Percentiles rank a stretch among this genome's conserved stretches.
Evolutionary conservation across 2,888 invertebrate species (phyloP).

Genomic region (Andricus curvator): DNA sequence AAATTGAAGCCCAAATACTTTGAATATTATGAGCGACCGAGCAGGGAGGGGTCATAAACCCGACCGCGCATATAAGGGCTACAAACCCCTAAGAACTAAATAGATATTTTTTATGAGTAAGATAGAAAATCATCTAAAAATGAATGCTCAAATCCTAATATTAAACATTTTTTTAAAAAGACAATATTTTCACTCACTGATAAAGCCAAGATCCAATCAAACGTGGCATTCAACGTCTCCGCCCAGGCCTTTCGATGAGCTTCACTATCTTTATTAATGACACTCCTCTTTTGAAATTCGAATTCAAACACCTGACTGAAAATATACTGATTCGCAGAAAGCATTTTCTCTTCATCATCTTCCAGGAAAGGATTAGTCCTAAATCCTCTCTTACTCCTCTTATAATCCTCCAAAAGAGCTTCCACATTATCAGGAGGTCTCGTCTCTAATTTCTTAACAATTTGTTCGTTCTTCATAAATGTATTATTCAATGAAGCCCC

Average conservation of each 20-base stretch:
- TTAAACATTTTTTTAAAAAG: not conserved
- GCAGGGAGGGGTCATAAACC: no score
- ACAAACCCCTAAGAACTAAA: no score
- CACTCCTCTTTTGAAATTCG: conserved; percentile 82
- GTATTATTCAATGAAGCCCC: not conserved
- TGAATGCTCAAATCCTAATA: not conserved
- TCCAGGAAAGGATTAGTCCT: conserved; percentile 73
- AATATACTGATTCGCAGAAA: conserved; percentile 37
- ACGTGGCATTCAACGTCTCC: conserved; percentile 90
- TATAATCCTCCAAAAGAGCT: conserved; percentile 72
- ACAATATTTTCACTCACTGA: conserved; percentile 72
- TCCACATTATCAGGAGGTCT: conserved; percentile 61
- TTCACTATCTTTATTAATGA: conserved; percentile 91
- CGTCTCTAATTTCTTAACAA: conserved; percentile 39
- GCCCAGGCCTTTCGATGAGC: conserved; percentile 91
- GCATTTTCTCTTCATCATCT: conserved; percentile 57
- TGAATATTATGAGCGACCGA: no score
- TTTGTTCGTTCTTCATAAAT: conserved; percentile 33
- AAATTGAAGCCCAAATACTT: no score
- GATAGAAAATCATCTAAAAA: no score
- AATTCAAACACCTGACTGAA: conserved; percentile 44
- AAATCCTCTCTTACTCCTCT: conserved; percentile 71
- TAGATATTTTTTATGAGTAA: no score
- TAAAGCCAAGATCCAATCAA: conserved; percentile 87
- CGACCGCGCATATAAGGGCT: no score